A percentile compares a stretch with the other conserved stretches of the same genome.
Evolutionary conservation across 35 echinoderm and acorn worm genomes (phyloP).

Genomic region (Apostichopus japonicus): DNA sequence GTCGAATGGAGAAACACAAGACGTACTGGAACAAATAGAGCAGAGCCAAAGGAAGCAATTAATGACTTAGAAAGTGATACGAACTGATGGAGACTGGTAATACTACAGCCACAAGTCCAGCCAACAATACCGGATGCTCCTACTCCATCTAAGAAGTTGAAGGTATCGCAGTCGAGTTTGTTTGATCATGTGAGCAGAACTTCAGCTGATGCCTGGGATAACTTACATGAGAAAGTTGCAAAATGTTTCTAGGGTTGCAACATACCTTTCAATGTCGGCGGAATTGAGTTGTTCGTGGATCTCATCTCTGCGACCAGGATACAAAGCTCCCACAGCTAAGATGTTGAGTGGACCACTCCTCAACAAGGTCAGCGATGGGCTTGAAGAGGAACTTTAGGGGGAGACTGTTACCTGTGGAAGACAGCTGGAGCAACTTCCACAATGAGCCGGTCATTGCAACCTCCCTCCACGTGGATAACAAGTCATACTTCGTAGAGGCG

Average conservation of each 20-base stretch:
- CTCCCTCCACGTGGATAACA: constrained; percentile 48
- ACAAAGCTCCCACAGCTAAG: constrained; percentile 47
- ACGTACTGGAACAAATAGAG: too few relatives aligned
- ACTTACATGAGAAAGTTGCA: constrained; percentile 47
- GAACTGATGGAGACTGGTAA: too few relatives aligned
- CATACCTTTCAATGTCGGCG: constrained; percentile 54
- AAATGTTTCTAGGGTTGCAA: constrained; percentile 55
- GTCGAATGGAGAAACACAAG: too few relatives aligned
- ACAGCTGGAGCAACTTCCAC: constrained; percentile 59
- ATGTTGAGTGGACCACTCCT: constrained; percentile 43
- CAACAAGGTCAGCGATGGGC: constrained; percentile 20
- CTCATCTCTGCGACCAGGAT: constrained; percentile 58
- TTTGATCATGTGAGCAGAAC: too few relatives aligned
- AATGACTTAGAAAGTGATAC: too few relatives aligned
- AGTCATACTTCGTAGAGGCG: constrained; percentile 53
- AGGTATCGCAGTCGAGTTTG: too few relatives aligned
- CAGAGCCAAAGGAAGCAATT: too few relatives aligned
- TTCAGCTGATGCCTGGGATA: neutral
- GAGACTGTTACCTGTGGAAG: constrained; percentile 46
- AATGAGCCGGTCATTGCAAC: constrained; percentile 59
- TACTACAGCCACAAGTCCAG: too few relatives aligned
- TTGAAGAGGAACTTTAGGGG: constrained; percentile 39
- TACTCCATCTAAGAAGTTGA: too few relatives aligned
- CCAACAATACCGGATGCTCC: too few relatives aligned
- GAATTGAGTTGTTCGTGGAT: constrained; percentile 26